These are phyloP conservation scores for Tolypeutes matacus DNA, from an alignment of 2,797 vertebrate species.

Conservation along the genomic window DNA sequence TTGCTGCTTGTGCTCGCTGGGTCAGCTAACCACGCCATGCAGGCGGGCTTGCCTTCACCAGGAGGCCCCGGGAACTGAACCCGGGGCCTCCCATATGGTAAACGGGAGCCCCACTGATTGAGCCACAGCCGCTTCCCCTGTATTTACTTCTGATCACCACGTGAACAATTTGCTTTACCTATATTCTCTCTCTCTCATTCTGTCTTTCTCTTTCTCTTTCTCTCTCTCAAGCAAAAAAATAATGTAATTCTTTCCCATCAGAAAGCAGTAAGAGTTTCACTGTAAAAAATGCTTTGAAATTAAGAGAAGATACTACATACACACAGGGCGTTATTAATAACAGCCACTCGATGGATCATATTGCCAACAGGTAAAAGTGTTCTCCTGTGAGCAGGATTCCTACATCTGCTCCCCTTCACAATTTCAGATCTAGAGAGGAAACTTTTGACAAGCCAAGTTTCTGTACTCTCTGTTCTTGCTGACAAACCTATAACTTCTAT, in stretches of 20 bases:
- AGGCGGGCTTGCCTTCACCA: too few species aligned
- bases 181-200: too few species aligned
- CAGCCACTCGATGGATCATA: not conserved
- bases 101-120: too few species aligned
- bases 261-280: constrained; percentile 2
- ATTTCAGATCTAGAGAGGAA: not conserved
- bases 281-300: constrained; percentile 51
- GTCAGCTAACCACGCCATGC: too few species aligned
- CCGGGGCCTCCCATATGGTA: too few species aligned
- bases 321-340: constrained; percentile 23
- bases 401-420: not conserved
- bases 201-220: not conserved
- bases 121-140: too few species aligned
- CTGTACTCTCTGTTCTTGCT: not conserved
- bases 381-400: not conserved
- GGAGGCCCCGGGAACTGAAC: too few species aligned
- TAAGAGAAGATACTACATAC: not conserved
- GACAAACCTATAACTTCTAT: not conserved
- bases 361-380: accelerated
- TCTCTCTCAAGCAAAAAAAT: not conserved
- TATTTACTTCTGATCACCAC: not conserved
- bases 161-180: not conserved
- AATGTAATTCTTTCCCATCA: not conserved
- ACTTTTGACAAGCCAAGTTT: not conserved
- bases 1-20: too few species aligned